phyloP scores from a whole-genome alignment of 2,888 invertebrate species.

The Acanthosepion lycidas region DNA sequence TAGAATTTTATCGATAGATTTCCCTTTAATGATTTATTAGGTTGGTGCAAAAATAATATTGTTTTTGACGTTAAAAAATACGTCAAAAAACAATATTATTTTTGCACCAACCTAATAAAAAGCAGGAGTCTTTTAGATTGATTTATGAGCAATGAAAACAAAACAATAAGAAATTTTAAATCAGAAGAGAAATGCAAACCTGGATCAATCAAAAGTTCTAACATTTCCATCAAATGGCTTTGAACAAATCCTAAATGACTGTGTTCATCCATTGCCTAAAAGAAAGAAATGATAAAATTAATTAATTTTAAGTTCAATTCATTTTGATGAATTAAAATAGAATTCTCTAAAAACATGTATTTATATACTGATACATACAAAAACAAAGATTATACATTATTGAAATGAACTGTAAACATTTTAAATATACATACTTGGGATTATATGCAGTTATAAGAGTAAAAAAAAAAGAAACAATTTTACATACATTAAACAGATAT shows the following conservation, averaged over 20 bases:
- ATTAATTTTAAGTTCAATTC: background rate
- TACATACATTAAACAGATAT: too few relatives aligned
- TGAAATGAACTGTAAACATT: background rate
- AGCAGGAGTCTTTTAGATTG: background rate
- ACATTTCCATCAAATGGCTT: constrained; percentile 71
- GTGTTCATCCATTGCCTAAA: constrained; percentile 73
- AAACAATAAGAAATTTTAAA: background rate
- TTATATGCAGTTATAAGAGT: too few relatives aligned
- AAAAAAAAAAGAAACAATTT: too few relatives aligned
- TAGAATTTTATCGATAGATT: too few relatives aligned
- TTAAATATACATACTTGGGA: too few relatives aligned
- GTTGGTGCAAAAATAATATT: too few relatives aligned
- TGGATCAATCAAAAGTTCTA: constrained; percentile 73
- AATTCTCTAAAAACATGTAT: background rate
- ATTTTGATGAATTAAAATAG: background rate
- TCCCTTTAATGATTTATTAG: too few relatives aligned
- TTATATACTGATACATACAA: background rate
- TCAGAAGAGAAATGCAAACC: constrained; percentile 56
- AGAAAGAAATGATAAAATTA: constrained; percentile 41
- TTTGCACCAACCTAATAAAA: too few relatives aligned
- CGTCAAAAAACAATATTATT: too few relatives aligned
- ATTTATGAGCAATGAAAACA: too few relatives aligned
- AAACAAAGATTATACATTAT: background rate
- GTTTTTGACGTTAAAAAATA: too few relatives aligned
- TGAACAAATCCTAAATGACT: constrained; percentile 73